These are phyloP conservation scores for Champsocephalus esox DNA, from an alignment of 2,797 vertebrate genomes.

Conservation along the genomic window DNA sequence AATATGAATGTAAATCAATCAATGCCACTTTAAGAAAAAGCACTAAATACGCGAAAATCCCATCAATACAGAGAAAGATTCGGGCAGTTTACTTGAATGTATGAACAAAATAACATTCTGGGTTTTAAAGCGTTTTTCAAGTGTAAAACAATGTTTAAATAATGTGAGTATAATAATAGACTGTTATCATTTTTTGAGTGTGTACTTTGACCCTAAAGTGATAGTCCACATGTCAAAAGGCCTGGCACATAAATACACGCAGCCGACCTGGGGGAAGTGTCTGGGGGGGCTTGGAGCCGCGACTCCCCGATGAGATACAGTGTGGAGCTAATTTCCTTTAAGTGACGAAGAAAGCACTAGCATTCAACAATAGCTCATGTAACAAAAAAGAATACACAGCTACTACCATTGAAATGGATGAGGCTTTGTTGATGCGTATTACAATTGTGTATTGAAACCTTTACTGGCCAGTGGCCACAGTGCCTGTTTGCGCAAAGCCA, in stretches of 20 bases:
- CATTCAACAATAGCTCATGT: conserved; percentile 33
- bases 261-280: conserved; percentile 61
- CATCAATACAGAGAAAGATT: neutral
- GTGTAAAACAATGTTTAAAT: neutral
- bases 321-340: conserved; percentile 73
- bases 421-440: conserved; percentile 53
- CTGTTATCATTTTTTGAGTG: neutral
- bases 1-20: neutral
- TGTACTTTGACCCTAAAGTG: conserved; percentile 22
- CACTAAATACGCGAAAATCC: neutral
- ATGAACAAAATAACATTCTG: neutral
- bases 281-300: conserved; percentile 18
- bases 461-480: conserved; percentile 23
- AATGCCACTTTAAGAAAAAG: neutral
- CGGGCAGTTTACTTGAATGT: neutral
- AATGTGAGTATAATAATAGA: neutral
- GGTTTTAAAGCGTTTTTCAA: neutral
- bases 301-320: conserved; percentile 74
- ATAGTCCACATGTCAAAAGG: conserved; percentile 63
- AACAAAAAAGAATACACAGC: conserved; percentile 66
- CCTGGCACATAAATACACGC: conserved; percentile 67
- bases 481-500: conserved; percentile 51
- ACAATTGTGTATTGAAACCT: conserved; percentile 58
- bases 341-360: conserved; percentile 61
- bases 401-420: conserved; percentile 63